These are phyloP conservation scores for Bucorvus abyssinicus DNA, from an alignment of 2,797 vertebrate species.

Conservation along the genomic window DNA sequence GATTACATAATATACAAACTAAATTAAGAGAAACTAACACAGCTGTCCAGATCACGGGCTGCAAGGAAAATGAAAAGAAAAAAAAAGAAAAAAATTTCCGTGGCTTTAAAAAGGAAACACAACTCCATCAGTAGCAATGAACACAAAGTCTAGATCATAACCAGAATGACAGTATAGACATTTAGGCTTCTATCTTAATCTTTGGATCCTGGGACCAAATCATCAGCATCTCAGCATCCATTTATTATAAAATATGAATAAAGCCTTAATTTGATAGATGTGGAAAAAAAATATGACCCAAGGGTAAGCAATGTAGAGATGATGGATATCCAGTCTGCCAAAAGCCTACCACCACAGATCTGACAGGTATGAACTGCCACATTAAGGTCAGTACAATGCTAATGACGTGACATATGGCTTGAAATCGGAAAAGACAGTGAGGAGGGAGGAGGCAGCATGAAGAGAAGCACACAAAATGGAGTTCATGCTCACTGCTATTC, in stretches of 20 bases:
- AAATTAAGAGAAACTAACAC: neutral
- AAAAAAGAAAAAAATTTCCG: neutral
- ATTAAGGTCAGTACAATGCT: neutral
- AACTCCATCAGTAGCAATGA: neutral
- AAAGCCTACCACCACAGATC: neutral
- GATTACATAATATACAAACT: neutral
- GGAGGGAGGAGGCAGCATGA: neutral
- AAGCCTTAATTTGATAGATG: slow-evolving; percentile 38
- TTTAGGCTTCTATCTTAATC: neutral
- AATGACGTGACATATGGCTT: neutral
- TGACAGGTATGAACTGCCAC: slow-evolving; percentile 49
- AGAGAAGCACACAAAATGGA: neutral
- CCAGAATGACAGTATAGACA: neutral
- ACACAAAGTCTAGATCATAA: neutral
- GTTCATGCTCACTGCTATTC: neutral
- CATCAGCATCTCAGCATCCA: neutral
- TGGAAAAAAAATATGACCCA: slow-evolving; percentile 28
- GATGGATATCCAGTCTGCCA: slow-evolving; percentile 33
- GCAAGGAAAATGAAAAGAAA: neutral
- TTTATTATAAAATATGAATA: slow-evolving; percentile 38
- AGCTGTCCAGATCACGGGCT: neutral
- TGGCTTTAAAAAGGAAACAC: slow-evolving; percentile 5
- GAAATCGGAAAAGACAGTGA: neutral
- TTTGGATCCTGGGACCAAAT: neutral
- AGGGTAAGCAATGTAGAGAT: neutral